Evolutionary conservation across 2,888 invertebrate genomes (phyloP).

Genomic region (Caenorhabditis sp.): DNA sequence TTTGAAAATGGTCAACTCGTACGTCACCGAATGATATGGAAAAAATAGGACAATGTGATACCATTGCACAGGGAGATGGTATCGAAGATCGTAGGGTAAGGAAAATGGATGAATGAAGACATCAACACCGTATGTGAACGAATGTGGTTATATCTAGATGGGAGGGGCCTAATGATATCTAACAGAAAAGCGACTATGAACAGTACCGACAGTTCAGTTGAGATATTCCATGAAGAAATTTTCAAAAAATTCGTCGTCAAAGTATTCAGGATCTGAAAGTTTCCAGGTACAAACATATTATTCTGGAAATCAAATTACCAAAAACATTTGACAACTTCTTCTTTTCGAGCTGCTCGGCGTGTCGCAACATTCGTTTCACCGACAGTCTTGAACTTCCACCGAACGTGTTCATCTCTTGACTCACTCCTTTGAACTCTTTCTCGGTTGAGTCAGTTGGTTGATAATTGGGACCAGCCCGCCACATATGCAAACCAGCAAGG

Average conservation of each 20-base stretch:
- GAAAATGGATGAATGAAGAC: not conserved
- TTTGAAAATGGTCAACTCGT: constrained; percentile 33
- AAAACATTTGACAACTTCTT: constrained; percentile 31
- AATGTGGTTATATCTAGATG: constrained; percentile 3
- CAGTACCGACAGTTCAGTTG: constrained; percentile 5
- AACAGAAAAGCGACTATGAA: constrained; percentile 44
- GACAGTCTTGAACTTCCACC: constrained; percentile 23
- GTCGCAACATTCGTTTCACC: constrained; percentile 55
- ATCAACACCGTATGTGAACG: not conserved
- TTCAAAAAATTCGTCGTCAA: constrained; percentile 72
- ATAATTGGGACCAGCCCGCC: constrained; percentile 66
- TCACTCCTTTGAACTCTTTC: constrained; percentile 66
- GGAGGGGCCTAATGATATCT: constrained; percentile 38
- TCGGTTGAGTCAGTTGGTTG: constrained; percentile 59
- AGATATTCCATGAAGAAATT: constrained; percentile 64
- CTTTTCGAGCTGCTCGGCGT: constrained; percentile 48
- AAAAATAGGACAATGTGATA: not conserved
- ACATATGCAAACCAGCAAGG: constrained; percentile 78
- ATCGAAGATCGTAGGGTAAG: not conserved
- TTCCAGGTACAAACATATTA: not conserved
- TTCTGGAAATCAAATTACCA: constrained; percentile 39
- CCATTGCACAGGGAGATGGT: not conserved
- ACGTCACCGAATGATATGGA: constrained; percentile 40
- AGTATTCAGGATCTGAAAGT: constrained; percentile 68
- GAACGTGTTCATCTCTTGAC: constrained; percentile 51